Base-by-base conservation (phyloP, 2,888 invertebrate species). In the Aromia moschata region DNA sequence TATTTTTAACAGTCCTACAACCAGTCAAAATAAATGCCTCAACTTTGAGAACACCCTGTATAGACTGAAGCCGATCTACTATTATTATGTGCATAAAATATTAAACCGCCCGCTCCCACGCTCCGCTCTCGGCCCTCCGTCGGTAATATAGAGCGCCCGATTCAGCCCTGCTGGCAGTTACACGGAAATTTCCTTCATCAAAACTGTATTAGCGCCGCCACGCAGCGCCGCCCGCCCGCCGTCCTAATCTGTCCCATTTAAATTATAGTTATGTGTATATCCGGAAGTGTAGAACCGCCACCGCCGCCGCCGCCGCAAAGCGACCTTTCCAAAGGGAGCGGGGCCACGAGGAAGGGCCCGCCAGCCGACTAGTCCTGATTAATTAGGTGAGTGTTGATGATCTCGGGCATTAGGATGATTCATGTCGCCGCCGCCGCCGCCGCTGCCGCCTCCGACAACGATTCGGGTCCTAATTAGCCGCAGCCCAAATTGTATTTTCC, bases 371-470 rank as follows among this genome's bases (percentile, higher is more conserved):
- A 52, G 33, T 52, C 16, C 41, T 74, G 75, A 75, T 75, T 74
- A 75, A 75, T 75, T 74, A 74, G 73, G 71, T 70, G 73, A 74
- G 74, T 75, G 74, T 70, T 75, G 74, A 75, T 75, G 73, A 74
- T 74, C 73, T 70, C 64, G 68, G 73, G 73, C 74, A 74, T 75
- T 74, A 75, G 70, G 30, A 52, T 52, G 52, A 52, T 52, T 52
- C 52, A 52, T 52, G 52, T 52, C 52, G 41, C 12, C 47, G 20
- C 47, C 37, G 47, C 41, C 41, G 25, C 41, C 41, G 15, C 16
- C 10, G 49, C n/a, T 25, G 41, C 37, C 47, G 20, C 46, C 47
- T 36, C 41, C 41, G 38, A 15, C 41, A 11, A n/a, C 10, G 49
- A n/a, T 25, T 25, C 25, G 25, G 25, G 25, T 2, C 31, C 40